Evolutionary conservation across 2,797 vertebrate species (phyloP), one percentile per base, ranked within the genome.

Genomic region (Antrozous pallidus): DNA sequence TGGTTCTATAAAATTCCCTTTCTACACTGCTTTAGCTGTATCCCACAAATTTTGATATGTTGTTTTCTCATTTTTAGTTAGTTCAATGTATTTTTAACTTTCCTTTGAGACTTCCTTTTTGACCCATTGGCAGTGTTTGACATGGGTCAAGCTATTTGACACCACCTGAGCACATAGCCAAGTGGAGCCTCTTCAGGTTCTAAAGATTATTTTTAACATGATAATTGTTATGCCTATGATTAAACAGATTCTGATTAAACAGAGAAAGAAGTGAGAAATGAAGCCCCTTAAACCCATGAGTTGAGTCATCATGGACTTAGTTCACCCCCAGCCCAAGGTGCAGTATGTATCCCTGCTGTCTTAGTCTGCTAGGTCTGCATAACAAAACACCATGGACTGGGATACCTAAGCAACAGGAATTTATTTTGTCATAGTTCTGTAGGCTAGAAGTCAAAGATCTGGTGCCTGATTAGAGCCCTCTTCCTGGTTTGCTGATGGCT

Each of bases 61-160:
- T 77, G 6, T 45, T 70, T 77, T 85, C 77, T 93, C 51, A 74
- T 61, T 96, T 90, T 83, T 16, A 83, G 61, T 51, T 28, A 70
- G 31, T 54, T 80, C 67, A 74, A 0, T 54, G 4, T 69, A 69
- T 54, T 94, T 90, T 94, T 89, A 73, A 61, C 26, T 82, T 90
- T 88, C 42, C 20, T 79, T 10, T 73, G 13, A 67, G 33, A 87
- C 24, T 73, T 58, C 31, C 20, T 69, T 17, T 83, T 77, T 65
- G 56, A 88, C 24, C 22, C 73, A 12, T 14, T 3, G 26, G 33
- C 28, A 24, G 28, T 69, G 63, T 78, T 84, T 56, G 11, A 84
- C 22, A 6, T 31, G 31, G 9, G 10, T 69, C 47, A 79, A 84
- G 22, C 65, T 84, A 61, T 79, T 31, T 9, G 3, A 18, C 5